phyloP scores from a whole-genome alignment of 2,113 vertebrate genomes.

The Tetrao urogallus region DNA sequence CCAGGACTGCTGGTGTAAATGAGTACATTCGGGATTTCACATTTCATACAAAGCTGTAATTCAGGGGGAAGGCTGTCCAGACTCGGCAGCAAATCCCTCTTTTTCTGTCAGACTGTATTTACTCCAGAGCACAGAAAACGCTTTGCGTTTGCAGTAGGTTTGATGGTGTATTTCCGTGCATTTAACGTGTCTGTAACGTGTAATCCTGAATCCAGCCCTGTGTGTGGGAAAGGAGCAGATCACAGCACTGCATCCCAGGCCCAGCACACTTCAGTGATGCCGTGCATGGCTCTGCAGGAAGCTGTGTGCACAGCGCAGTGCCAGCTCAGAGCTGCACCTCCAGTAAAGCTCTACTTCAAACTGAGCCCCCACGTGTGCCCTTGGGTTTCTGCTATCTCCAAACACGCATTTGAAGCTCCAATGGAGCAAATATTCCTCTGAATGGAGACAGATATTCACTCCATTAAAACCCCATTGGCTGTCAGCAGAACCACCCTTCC shows the following conservation, averaged over 20 bases:
- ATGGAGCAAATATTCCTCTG: neutral
- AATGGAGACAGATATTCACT: neutral
- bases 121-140: neutral
- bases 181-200: rapidly evolving
- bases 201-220: neutral
- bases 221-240: rapidly evolving
- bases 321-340: neutral
- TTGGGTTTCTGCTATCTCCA: neutral
- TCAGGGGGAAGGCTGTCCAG: neutral
- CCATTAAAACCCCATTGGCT: neutral
- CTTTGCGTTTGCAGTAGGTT: rapidly evolving
- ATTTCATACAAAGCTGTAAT: neutral
- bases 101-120: neutral
- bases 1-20: neutral
- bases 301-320: neutral
- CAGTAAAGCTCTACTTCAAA: neutral
- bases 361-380: too few relatives aligned
- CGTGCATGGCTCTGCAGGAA: neutral
- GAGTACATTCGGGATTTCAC: neutral
- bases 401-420: neutral
- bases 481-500: neutral
- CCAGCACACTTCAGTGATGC: neutral
- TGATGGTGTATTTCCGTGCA: neutral
- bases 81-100: neutral
- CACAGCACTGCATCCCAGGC: neutral